These are phyloP conservation scores for Carlito syrichta DNA, from an alignment of 2,113 vertebrate genomes.

Conservation along the genomic window DNA sequence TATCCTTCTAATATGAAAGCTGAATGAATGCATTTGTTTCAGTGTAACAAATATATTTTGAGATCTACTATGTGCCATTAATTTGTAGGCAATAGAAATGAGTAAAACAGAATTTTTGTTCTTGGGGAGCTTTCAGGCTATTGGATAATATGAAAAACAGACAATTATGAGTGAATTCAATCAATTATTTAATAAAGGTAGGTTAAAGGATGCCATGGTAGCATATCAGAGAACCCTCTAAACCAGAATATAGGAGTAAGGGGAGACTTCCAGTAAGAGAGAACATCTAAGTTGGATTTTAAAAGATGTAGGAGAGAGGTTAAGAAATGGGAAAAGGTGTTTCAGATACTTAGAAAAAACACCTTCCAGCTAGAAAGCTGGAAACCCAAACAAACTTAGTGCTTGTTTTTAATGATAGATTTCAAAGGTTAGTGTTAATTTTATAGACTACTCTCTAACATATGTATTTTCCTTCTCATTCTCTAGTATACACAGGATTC, in stretches of 20 bases:
- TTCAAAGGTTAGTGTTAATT: not conserved
- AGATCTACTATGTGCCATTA: not conserved
- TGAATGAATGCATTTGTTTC: not conserved
- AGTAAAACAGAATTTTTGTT: not conserved
- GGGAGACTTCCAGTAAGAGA: not conserved
- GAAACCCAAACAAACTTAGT: not conserved
- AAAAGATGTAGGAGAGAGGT: not conserved
- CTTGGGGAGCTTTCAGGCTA: not conserved
- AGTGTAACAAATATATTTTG: not conserved
- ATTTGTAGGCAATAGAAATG: not conserved
- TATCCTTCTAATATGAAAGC: not conserved
- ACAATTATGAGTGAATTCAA: not conserved
- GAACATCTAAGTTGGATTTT: not conserved
- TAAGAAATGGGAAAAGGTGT: not conserved
- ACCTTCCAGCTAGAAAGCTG: not conserved
- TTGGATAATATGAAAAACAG: not conserved
- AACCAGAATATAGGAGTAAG: not conserved
- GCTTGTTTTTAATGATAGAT: not conserved
- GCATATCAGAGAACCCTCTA: too few relatives aligned
- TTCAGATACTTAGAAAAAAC: not conserved
- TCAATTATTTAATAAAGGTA: not conserved
- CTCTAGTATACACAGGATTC: slow-evolving; percentile 90
- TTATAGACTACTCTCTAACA: not conserved
- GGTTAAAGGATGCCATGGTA: not conserved
- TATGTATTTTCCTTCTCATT: not conserved